These are phyloP conservation scores for Eira barbara DNA, from an alignment of 2,113 vertebrate genomes.

Conservation along the genomic window DNA sequence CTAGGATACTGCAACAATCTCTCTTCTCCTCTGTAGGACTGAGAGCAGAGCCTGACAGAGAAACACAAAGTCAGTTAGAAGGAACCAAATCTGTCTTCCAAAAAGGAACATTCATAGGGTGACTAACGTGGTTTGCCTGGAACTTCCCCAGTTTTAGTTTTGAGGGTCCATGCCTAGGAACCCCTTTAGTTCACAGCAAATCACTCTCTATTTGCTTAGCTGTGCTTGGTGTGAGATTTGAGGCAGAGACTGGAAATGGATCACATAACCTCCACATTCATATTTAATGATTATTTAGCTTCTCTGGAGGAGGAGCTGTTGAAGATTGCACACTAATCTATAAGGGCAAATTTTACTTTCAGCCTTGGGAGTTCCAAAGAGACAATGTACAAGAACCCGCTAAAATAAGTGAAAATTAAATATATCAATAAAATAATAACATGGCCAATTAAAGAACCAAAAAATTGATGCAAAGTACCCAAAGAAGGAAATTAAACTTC, in stretches of 20 bases:
- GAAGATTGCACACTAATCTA: constrained; percentile 40
- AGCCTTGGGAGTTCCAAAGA: neutral
- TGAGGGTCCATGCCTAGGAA: neutral
- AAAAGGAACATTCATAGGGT: neutral
- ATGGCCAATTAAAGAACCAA: neutral
- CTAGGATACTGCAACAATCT: neutral
- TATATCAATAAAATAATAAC: neutral
- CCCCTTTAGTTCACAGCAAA: neutral
- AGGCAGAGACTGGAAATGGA: constrained; percentile 58
- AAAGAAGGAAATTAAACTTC: neutral
- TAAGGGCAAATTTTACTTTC: constrained; percentile 43
- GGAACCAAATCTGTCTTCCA: neutral
- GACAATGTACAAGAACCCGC: neutral
- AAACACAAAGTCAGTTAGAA: constrained; percentile 11
- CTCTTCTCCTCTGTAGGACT: neutral
- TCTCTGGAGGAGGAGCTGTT: constrained; percentile 14
- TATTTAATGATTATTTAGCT: constrained; percentile 63
- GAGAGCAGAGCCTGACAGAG: neutral
- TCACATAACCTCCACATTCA: constrained; percentile 49
- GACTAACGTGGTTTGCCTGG: neutral
- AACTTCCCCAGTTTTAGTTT: neutral
- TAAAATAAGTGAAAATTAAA: constrained; percentile 52
- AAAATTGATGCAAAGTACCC: neutral
- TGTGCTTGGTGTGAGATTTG: neutral
- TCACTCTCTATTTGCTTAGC: constrained; percentile 12